These are phyloP conservation scores for Uropsilus gracilis DNA, from an alignment of 2,113 vertebrate species.

Conservation along the genomic window DNA sequence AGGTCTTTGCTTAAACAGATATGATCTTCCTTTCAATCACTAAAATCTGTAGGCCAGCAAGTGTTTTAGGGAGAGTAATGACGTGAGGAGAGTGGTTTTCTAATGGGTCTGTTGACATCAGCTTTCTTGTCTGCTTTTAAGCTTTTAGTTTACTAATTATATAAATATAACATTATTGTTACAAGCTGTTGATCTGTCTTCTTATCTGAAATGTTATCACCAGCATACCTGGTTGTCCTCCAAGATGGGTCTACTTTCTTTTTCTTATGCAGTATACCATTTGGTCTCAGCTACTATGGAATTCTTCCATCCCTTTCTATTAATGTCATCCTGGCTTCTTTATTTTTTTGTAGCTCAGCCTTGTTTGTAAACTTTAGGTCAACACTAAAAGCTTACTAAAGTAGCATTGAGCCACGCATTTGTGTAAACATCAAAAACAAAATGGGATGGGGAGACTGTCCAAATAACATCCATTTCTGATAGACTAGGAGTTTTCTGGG, in stretches of 20 bases:
- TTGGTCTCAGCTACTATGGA: not conserved
- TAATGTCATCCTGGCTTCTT: not conserved
- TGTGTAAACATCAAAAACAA: not conserved
- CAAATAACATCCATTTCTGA: not conserved
- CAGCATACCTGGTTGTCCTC: not conserved
- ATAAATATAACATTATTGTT: not conserved
- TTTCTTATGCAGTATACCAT: not conserved
- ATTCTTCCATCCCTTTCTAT: not conserved
- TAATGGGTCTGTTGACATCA: not conserved
- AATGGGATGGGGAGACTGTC: accelerated
- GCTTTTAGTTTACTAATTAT: not conserved
- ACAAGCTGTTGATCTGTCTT: not conserved
- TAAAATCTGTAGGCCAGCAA: not conserved
- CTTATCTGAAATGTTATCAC: not conserved
- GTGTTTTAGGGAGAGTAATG: not conserved
- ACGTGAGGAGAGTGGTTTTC: not conserved
- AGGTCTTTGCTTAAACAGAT: not conserved
- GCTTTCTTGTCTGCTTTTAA: not conserved
- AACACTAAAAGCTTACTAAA: not conserved
- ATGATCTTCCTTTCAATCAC: not conserved
- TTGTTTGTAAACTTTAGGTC: not conserved
- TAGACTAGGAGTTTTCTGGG: not conserved
- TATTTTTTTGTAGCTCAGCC: not conserved
- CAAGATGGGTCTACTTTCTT: not conserved
- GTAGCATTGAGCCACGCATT: not conserved